A percentile compares a stretch with the other conserved stretches of the same genome.
These are phyloP conservation scores for Hystrix cristata DNA, from an alignment of 2,113 vertebrate genomes.

Conservation along the genomic window DNA sequence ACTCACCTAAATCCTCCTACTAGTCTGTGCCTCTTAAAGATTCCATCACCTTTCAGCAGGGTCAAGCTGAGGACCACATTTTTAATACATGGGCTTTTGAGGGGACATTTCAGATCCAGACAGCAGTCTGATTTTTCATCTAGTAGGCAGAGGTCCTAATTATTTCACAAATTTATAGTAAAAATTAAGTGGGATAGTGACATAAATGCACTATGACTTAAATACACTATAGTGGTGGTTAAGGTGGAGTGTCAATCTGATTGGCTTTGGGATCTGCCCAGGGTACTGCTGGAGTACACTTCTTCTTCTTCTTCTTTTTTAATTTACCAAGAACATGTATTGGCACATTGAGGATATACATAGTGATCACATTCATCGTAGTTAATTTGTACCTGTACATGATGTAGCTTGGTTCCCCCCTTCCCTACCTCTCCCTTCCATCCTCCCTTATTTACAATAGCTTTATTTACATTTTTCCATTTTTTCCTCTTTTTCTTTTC, in stretches of 20 bases:
- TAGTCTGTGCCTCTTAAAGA: neutral
- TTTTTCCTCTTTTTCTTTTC: no score
- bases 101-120: neutral
- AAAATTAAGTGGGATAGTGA: constrained; percentile 20
- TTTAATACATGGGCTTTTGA: neutral
- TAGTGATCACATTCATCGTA: no score
- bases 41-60: neutral
- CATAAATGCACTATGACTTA: neutral
- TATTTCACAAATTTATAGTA: neutral
- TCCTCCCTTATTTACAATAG: no score
- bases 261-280: neutral
- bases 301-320: no score
- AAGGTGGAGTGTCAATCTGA: neutral
- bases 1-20: neutral
- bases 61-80: neutral
- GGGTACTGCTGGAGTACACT: neutral
- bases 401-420: no score
- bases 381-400: no score
- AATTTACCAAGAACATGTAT: no score
- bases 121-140: neutral
- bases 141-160: neutral
- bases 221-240: neutral
- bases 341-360: no score
- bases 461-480: no score
- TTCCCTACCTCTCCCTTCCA: no score